Conservation (phyloP, 2,113 vertebrate genomes). For the Otis tarda region DNA sequence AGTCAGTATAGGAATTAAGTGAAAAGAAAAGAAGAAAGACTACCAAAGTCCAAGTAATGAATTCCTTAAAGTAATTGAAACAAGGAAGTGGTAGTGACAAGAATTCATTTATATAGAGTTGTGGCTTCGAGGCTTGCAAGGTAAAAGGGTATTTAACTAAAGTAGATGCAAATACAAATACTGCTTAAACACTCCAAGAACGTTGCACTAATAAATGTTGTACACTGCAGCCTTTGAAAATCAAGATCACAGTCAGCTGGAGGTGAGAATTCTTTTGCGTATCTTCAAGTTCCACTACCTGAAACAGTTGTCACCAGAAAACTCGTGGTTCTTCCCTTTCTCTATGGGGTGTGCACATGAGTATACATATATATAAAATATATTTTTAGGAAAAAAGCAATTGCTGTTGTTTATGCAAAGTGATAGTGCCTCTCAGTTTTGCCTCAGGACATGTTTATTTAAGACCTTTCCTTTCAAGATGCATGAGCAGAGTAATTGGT, state of each 20-base stretch:
- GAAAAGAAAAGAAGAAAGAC: not conserved
- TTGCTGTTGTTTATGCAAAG: not conserved
- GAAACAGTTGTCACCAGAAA: not conserved
- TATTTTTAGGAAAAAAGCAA: not conserved
- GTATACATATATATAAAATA: not conserved
- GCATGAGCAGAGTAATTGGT: not conserved
- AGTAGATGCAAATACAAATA: slow-evolving; percentile 47
- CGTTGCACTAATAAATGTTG: slow-evolving; percentile 50
- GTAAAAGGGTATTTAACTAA: slow-evolving; percentile 47
- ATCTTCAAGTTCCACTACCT: not conserved
- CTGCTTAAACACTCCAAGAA: slow-evolving; percentile 51
- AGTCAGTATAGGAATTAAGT: not conserved
- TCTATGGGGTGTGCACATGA: not conserved
- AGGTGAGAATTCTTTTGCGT: not conserved
- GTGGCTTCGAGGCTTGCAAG: not conserved
- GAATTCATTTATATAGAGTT: slow-evolving; percentile 24
- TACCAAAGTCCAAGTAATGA: not conserved
- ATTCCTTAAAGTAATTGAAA: slow-evolving; percentile 51
- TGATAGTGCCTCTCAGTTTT: not conserved
- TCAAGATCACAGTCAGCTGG: slow-evolving; percentile 27
- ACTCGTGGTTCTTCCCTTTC: not conserved
- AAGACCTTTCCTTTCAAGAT: slow-evolving; percentile 26
- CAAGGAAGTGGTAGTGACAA: slow-evolving; percentile 44
- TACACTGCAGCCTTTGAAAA: slow-evolving; percentile 48
- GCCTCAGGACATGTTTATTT: not conserved